Conservation (phyloP, 2,888 invertebrate species). For the Drosophila ustulata region DNA sequence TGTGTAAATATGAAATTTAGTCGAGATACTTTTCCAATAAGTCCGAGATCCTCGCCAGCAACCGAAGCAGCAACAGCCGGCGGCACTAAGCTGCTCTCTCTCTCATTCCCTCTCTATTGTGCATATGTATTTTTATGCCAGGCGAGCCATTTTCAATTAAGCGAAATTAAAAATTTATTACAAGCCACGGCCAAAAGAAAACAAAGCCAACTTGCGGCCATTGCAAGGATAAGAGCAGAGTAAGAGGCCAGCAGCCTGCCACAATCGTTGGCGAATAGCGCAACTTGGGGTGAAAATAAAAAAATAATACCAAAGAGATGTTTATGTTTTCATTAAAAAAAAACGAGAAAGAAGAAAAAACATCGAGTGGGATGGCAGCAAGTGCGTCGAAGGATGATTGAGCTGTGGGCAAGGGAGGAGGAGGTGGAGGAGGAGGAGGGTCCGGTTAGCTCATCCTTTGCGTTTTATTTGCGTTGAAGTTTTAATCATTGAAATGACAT, state of each 20-base stretch:
- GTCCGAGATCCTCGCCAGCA: conserved; percentile 29
- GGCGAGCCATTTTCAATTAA: conserved; percentile 76
- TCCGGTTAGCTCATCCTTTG: conserved; percentile 31
- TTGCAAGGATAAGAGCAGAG: conserved; percentile 9
- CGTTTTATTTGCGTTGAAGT: conserved; percentile 69
- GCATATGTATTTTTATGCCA: conserved; percentile 16
- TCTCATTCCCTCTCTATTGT: conserved; percentile 7
- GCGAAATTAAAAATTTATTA: conserved; percentile 80
- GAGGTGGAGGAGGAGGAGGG: neutral
- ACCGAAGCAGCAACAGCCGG: neutral
- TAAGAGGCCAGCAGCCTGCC: conserved; percentile 4
- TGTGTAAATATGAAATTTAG: conserved; percentile 43
- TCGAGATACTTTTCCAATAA: conserved; percentile 50
- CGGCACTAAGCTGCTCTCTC: neutral
- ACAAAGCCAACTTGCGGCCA: conserved; percentile 58
- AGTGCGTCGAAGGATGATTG: conserved; percentile 76
- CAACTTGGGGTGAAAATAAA: conserved; percentile 41
- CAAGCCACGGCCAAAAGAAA: conserved; percentile 67
- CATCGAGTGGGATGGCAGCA: conserved; percentile 19
- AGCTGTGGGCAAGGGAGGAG: conserved; percentile 17
- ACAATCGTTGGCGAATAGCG: conserved; percentile 54
- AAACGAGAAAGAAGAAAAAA: conserved; percentile 22
- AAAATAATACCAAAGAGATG: conserved; percentile 40
- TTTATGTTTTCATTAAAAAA: conserved; percentile 76
- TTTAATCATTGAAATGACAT: conserved; percentile 79